Conservation (phyloP, 2,113 vertebrate species). For the Odocoileus hemionus region DNA sequence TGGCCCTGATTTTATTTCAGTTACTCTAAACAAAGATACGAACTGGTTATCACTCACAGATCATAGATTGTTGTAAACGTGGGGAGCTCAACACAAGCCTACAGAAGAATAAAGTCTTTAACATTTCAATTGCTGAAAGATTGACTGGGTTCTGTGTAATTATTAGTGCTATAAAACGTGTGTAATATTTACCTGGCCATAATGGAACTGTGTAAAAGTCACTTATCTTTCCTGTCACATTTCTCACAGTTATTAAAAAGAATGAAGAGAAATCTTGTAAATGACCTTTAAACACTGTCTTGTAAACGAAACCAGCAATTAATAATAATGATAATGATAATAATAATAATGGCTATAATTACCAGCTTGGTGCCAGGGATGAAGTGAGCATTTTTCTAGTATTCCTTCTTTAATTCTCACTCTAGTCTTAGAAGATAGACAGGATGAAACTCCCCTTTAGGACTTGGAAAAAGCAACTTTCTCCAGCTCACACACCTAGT, state of each 20-base stretch:
- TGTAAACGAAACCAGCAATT: not conserved
- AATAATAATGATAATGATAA: not conserved
- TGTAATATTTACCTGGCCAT: constrained; percentile 77
- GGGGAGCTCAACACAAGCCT: not conserved
- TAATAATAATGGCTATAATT: not conserved
- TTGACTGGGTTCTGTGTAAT: constrained; percentile 78
- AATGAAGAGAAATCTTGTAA: constrained; percentile 57
- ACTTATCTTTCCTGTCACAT: constrained; percentile 75
- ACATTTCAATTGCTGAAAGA: constrained; percentile 51
- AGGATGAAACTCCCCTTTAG: not conserved
- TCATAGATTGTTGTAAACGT: not conserved
- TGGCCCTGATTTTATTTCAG: not conserved
- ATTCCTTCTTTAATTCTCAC: not conserved
- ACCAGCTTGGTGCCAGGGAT: rapidly evolving
- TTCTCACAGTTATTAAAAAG: constrained; percentile 79
- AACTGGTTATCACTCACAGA: not conserved
- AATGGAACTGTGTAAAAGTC: constrained; percentile 70
- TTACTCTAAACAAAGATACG: not conserved
- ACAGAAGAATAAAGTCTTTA: constrained; percentile 7
- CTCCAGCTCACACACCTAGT: not conserved
- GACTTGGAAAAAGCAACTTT: no score
- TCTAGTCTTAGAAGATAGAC: not conserved
- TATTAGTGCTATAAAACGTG: constrained; percentile 77
- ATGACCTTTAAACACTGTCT: not conserved
- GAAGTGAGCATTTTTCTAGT: not conserved